Conservation (phyloP, 2,113 vertebrate species). For the Macrotus californicus region DNA sequence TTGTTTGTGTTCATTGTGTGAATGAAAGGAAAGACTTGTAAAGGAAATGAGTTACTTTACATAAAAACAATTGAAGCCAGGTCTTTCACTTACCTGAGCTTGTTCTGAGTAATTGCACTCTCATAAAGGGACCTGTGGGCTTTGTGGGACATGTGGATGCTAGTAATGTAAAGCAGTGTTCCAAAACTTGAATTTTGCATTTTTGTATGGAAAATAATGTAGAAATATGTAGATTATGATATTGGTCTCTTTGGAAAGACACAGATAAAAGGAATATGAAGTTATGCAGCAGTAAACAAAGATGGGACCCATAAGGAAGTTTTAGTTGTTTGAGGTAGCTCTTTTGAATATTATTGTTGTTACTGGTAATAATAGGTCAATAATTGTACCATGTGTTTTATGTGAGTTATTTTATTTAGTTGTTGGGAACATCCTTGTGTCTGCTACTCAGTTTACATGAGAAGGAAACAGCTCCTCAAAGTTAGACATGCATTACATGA, state of each 20-base stretch:
- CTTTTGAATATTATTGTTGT: neutral
- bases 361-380: neutral
- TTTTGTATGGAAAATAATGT: neutral
- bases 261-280: neutral
- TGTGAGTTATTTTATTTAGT: neutral
- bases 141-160: neutral
- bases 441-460: neutral
- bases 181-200: neutral
- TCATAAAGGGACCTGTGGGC: neutral
- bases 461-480: neutral
- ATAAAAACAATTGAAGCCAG: neutral
- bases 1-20: neutral
- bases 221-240: neutral
- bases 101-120: neutral
- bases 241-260: neutral
- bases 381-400: neutral
- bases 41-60: constrained; percentile 18
- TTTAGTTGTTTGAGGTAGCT: neutral
- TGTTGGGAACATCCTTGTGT: neutral
- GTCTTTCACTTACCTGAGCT: neutral
- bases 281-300: neutral
- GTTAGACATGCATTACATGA: neutral
- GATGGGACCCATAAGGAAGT: neutral
- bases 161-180: neutral
- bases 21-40: neutral